A percentile compares a stretch with the other conserved stretches of the same genome.
phyloP scores from a whole-genome alignment of 2,888 invertebrate genomes.

The Nematopogon swammerdamellus region DNA sequence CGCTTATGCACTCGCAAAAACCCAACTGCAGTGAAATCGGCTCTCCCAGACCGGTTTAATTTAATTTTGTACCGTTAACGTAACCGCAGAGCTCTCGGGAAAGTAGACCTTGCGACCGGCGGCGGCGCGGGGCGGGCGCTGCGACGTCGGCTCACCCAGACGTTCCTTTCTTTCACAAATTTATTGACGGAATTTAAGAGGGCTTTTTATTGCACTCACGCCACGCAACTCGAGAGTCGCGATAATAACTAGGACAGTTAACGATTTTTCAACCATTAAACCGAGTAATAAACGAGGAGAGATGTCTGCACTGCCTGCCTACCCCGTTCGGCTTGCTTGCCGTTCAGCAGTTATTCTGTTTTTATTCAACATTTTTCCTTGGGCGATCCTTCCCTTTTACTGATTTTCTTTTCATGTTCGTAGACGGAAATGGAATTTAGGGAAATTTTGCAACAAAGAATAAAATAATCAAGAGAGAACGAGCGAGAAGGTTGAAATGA shows the following conservation, averaged over 20 bases:
- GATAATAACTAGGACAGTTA: background rate
- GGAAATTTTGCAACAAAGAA: no score
- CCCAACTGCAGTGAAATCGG: background rate
- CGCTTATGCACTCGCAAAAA: background rate
- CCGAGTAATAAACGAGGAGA: background rate
- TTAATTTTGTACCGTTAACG: background rate
- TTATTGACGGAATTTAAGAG: background rate
- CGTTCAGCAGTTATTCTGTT: no score
- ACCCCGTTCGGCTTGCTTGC: no score
- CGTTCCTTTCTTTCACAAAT: background rate
- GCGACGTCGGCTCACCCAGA: background rate
- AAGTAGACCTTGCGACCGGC: no score
- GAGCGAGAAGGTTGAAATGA: no score
- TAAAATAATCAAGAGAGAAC: no score
- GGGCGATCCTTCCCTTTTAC: no score
- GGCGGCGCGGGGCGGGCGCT: no score
- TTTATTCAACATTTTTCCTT: no score
- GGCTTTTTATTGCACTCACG: background rate
- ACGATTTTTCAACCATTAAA: background rate
- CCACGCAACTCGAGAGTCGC: background rate
- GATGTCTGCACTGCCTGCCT: no score
- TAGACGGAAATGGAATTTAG: no score
- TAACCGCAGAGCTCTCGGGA: background rate
- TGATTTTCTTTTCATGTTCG: no score
- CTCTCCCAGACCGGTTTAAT: background rate